Base-by-base conservation (phyloP, 2,113 vertebrate genomes). In the Megaceryle maxima region DNA sequence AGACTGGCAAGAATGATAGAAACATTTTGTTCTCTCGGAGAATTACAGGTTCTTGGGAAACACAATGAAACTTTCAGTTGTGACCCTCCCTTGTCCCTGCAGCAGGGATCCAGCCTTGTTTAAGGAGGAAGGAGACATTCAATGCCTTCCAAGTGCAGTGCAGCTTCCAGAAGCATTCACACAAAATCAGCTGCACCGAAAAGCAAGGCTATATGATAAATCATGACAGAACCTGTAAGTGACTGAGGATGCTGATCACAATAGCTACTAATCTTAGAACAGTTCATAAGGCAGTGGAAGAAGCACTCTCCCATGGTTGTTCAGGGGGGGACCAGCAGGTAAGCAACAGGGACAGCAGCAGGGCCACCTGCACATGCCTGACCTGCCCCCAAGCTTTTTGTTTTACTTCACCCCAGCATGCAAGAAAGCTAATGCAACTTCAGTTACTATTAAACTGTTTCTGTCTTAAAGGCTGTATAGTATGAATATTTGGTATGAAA, bases 21-120 rank as follows among this genome's bases (percentile, higher is more conserved):
- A 89, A 81, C 1, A 0, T 53, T 62, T 7, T 62, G 73, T 79
- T 39, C 69, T 79, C 62, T 72, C 29, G 24, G 33, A 88, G 69
- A 93, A 83, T 68, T 89, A 78, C 43, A 91, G 56, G 69, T 75
- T 93, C 60, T 56, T 44, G 19, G 13, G 60, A 83, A 93, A 70
- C n/a, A 60, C 12, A 41, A 17, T 10, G 33, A 48, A 56, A 78
- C 26, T 79, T 48, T 33, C 39, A 82, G 35, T 26, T 62, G 29
- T 44, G 56, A 79, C 11, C 46, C 25, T 91, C 66, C 57, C 28
- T 87, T 39, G 43, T 63, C 16, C 44, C 64, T 2, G 1, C 48
- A 92, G 63, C 39, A 77, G 51, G 16, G 35, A 26, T 59, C 16
- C 53, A 81, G 66, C 39, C 77, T 53, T 46, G 20, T 25, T 67